phyloP scores from a whole-genome alignment of 2,888 invertebrate genomes.

The Drosophila histrio region DNA sequence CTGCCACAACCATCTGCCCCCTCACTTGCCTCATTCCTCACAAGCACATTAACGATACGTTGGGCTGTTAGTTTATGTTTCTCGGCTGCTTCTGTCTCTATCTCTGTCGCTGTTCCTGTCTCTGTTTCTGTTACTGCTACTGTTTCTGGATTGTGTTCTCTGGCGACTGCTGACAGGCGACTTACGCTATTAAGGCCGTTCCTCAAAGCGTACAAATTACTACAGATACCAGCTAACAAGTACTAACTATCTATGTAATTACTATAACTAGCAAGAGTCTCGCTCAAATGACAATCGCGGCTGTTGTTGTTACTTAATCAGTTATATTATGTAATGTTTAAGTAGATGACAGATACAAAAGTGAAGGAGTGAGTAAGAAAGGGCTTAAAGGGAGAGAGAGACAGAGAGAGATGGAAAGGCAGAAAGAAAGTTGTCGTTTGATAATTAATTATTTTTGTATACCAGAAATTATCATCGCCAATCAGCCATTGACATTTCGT shows the following conservation, averaged over 20 bases:
- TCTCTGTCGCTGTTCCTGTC: background rate
- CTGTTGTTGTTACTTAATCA: background rate
- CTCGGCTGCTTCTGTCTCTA: conserved; percentile 4
- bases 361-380: no score
- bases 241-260: conserved; percentile 16
- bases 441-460: conserved; percentile 1
- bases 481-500: background rate
- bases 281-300: conserved; percentile 22
- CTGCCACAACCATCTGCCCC: background rate
- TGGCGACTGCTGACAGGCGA: conserved; percentile 25
- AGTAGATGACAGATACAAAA: background rate
- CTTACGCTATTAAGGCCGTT: conserved; percentile 62
- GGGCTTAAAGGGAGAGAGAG: background rate
- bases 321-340: background rate
- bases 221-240: conserved; percentile 38
- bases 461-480: background rate
- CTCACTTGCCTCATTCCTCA: background rate
- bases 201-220: conserved; percentile 60
- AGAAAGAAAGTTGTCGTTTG: background rate
- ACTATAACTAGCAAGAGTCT: background rate
- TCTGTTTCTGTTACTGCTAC: background rate
- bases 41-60: conserved; percentile 67
- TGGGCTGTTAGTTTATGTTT: conserved; percentile 58
- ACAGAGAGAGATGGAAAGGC: background rate
- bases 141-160: background rate